These are phyloP conservation scores for Scrobipalpa atriplicella DNA, from an alignment of 2,888 invertebrate genomes.

Conservation along the genomic window DNA sequence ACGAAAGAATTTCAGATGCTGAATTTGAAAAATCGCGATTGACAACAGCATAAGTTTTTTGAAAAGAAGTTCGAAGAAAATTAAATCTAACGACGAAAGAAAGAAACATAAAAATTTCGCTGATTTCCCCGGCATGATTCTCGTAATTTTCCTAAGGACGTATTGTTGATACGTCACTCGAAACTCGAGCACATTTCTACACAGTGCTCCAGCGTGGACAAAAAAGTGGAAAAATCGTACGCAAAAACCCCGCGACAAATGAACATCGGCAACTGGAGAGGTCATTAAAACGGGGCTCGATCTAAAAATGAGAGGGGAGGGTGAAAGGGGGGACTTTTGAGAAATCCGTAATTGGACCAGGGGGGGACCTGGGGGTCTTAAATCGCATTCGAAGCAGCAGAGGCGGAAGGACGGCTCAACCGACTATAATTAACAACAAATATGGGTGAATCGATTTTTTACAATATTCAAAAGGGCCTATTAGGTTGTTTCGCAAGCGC, in stretches of 20 bases:
- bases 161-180: slow-evolving; percentile 28
- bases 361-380: slow-evolving; percentile 78
- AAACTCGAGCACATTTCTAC: slow-evolving; percentile 51
- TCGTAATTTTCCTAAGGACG: slow-evolving; percentile 24
- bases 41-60: too few relatives aligned
- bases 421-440: slow-evolving; percentile 82
- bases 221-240: slow-evolving; percentile 74
- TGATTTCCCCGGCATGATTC: slow-evolving; percentile 13
- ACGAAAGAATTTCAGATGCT: too few relatives aligned
- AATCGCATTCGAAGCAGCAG: slow-evolving; percentile 78
- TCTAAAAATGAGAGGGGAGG: slow-evolving; percentile 76
- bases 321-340: slow-evolving; percentile 67
- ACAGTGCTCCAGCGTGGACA: slow-evolving; percentile 56
- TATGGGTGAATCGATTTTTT: slow-evolving; percentile 81
- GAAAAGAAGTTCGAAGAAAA: not conserved
- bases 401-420: slow-evolving; percentile 81
- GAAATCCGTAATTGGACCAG: slow-evolving; percentile 81
- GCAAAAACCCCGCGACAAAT: slow-evolving; percentile 79
- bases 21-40: too few relatives aligned
- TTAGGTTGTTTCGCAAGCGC: slow-evolving; percentile 67
- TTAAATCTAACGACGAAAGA: not conserved
- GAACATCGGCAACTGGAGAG: slow-evolving; percentile 80
- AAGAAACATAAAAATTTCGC: slow-evolving; percentile 22
- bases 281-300: slow-evolving; percentile 81
- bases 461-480: slow-evolving; percentile 55